Evolutionary conservation across 92 coral and sea anemone genomes (phyloP).

Genomic region (Umimayanthus chanpuru): DNA sequence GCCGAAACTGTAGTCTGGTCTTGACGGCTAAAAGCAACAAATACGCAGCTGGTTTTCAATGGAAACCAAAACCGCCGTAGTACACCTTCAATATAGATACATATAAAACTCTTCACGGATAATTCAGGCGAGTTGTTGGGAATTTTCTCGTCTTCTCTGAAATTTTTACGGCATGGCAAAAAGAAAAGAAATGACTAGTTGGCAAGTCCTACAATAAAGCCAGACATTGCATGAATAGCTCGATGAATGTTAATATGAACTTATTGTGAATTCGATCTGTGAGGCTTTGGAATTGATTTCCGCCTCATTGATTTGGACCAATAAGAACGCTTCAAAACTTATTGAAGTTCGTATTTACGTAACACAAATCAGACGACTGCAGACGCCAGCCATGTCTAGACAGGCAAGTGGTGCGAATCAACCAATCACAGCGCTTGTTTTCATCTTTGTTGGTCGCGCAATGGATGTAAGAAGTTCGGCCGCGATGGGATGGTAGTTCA

Average conservation of each 20-base stretch:
- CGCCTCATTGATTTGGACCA: slow-evolving; percentile 64
- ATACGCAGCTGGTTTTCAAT: slow-evolving; percentile 33
- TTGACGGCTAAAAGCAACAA: neutral
- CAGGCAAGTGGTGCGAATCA: slow-evolving; percentile 77
- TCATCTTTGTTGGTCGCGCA: slow-evolving; percentile 67
- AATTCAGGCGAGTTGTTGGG: neutral
- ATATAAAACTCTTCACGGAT: neutral
- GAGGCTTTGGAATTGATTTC: slow-evolving; percentile 79
- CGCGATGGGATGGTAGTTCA: slow-evolving; percentile 51
- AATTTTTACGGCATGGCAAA: slow-evolving; percentile 6
- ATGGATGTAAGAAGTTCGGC: slow-evolving; percentile 64
- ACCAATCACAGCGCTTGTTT: slow-evolving; percentile 78
- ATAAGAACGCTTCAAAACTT: slow-evolving; percentile 61
- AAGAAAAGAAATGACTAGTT: slow-evolving; percentile 6
- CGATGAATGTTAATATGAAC: slow-evolving; percentile 51
- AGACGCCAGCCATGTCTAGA: slow-evolving; percentile 96
- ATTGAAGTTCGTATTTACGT: slow-evolving; percentile 81
- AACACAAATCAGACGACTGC: slow-evolving; percentile 79
- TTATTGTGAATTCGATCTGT: slow-evolving; percentile 78
- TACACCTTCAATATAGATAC: neutral
- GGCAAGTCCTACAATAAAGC: slow-evolving; percentile 45
- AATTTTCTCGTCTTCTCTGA: neutral
- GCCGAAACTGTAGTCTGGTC: neutral
- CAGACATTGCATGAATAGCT: slow-evolving; percentile 72
- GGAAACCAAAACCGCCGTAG: neutral